Base-by-base conservation (phyloP, 2,113 vertebrate species). In the Tetraodon nigroviridis region DNA sequence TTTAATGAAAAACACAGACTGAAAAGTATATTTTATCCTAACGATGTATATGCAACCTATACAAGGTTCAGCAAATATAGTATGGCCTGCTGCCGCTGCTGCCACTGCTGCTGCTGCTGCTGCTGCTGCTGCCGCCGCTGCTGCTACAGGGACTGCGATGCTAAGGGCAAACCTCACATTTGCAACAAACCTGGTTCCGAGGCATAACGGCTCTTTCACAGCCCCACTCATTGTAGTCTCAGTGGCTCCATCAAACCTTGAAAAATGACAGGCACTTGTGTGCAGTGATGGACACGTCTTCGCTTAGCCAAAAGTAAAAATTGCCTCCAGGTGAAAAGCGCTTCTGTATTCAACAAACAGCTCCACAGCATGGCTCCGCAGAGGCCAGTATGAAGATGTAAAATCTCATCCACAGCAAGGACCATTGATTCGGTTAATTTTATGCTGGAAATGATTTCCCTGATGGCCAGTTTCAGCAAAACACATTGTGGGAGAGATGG, bases 361-460 rank as follows among this genome's bases (percentile, higher is more conserved):
- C 71, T 75, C 64, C 24, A 32, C 46, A 11, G 58, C 69, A 68
- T 5, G 19, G 64, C 67, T 79, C 87, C 81, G 52, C 71, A 82
- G 89, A 80, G 77, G 73, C 74, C 24, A 48, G 67, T 82, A 82
- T 80, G 82, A 89, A 87, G 78, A 76, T 84, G 42, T 5, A 29
- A 58, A 76, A 57, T 70, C 78, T 78, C 73, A 76, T 83, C 80
- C 73, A 78, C 77, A 78, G 79, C 71, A 69, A 80, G 68, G 74
- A 78, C 85, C 84, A 87, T 85, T 88, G 85, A 90, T 89, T 88
- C 82, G 71, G 84, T 87, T 90, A 88, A 89, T 91, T 89, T 89
- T 88, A 89, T 88, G 85, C 82, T 51, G 81, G 76, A 86, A 80
- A 80, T 90, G 86, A 90, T 91, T 90, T 90, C 90, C 90, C 89